A percentile compares a stretch with the other conserved stretches of the same genome.
Evolutionary conservation across 2,797 vertebrate species (phyloP).

Genomic region (Malacoraja senta): DNA sequence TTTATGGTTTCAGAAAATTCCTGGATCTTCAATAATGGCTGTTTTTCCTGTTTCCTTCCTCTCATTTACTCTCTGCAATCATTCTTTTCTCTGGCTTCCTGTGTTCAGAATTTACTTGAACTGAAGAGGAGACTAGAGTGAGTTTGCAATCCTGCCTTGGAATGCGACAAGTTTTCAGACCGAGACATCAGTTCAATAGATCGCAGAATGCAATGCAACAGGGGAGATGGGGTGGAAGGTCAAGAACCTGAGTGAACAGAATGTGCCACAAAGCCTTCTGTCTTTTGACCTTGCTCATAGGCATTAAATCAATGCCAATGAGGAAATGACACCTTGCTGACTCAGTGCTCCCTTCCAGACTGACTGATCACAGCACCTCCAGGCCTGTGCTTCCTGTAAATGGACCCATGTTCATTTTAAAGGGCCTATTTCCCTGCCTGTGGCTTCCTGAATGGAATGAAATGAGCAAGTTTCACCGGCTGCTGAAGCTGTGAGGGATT

Average conservation of each 20-base stretch:
- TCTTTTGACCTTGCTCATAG: background rate
- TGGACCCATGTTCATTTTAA: no score
- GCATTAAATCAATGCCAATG: background rate
- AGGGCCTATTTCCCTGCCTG: no score
- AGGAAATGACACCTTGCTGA: background rate
- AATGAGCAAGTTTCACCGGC: no score
- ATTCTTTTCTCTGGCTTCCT: background rate
- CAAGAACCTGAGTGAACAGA: background rate
- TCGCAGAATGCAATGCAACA: background rate
- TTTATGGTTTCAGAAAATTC: background rate
- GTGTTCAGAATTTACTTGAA: background rate
- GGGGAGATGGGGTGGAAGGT: background rate
- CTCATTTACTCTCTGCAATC: background rate
- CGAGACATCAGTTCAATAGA: no score
- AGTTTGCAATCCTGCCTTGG: background rate
- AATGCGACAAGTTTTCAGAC: background rate
- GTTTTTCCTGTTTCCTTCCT: background rate
- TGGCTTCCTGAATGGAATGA: no score
- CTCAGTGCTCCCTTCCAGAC: no score
- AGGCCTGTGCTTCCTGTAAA: no score
- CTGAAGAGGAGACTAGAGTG: background rate
- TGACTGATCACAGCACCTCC: no score
- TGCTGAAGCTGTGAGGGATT: no score
- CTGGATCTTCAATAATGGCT: background rate
- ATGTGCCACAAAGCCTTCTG: background rate